A percentile compares a stretch with the other conserved stretches of the same genome.
These are phyloP conservation scores for Epinotia nisella DNA, from an alignment of 2,888 invertebrate genomes.

Conservation along the genomic window DNA sequence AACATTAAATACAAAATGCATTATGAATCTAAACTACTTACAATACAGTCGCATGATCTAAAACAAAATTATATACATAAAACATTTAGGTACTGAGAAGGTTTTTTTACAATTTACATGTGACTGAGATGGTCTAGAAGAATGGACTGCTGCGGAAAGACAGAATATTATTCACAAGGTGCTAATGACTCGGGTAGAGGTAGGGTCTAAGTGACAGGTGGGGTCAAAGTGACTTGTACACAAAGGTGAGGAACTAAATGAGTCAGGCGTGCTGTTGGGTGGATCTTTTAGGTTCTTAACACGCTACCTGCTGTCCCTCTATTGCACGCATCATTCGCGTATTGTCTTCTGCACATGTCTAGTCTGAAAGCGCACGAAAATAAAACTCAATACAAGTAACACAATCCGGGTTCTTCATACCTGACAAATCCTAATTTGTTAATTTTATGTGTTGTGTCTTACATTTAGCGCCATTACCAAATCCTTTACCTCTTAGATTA, in stretches of 20 bases:
- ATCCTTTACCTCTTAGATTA: conserved; percentile 80
- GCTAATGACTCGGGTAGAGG: conserved; percentile 73
- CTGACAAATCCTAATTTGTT: conserved; percentile 39
- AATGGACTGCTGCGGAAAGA: conserved; percentile 68
- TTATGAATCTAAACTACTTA: conserved; percentile 45
- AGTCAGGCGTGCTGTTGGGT: conserved; percentile 77
- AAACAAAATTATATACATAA: conserved; percentile 46
- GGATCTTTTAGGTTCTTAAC: conserved; percentile 63
- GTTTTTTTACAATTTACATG: conserved; percentile 49
- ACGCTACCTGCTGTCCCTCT: conserved; percentile 98
- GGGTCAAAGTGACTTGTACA: conserved; percentile 62
- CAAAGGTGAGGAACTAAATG: conserved; percentile 50
- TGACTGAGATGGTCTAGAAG: conserved; percentile 63
- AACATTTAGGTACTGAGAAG: conserved; percentile 45
- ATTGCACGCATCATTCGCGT: conserved; percentile 97
- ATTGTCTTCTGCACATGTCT: conserved; percentile 99
- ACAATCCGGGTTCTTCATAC: conserved; percentile 31
- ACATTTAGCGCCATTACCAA: conserved; percentile 84
- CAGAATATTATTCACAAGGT: conserved; percentile 82
- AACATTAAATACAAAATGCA: conserved; percentile 50
- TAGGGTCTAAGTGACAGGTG: conserved; percentile 52
- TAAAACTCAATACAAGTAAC: conserved; percentile 72
- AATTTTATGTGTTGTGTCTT: conserved; percentile 43
- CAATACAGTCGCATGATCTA: conserved; percentile 45
- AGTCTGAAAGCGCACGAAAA: conserved; percentile 93